These are phyloP conservation scores for Acanthococcus lagerstroemiae DNA, from an alignment of 2,888 invertebrate species.

Conservation along the genomic window DNA sequence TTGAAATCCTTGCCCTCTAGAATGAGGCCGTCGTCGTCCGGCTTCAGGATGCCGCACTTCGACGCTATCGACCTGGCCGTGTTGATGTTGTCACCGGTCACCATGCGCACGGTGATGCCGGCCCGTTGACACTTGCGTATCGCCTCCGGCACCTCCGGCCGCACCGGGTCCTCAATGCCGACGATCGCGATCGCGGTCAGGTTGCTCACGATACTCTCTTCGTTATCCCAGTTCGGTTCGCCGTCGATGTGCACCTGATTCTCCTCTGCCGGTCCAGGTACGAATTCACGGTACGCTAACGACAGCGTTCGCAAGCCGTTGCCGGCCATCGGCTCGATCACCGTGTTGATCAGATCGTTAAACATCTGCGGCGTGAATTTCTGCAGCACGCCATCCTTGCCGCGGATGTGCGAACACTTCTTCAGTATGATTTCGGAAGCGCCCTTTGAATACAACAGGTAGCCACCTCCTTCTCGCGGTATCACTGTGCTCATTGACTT, in stretches of 20 bases:
- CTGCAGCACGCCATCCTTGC: conserved; percentile 36
- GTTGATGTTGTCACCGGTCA: conserved; percentile 53
- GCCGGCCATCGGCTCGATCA: conserved; percentile 39
- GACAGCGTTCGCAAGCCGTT: conserved; percentile 50
- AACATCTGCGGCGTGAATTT: conserved; percentile 36
- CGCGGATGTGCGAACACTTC: conserved; percentile 46
- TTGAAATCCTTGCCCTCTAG: conserved; percentile 52
- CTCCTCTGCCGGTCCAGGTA: conserved; percentile 41
- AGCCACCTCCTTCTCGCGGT: conserved; percentile 44
- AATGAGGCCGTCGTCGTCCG: conserved; percentile 47
- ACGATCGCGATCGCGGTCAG: conserved; percentile 49
- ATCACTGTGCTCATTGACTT: conserved; percentile 58
- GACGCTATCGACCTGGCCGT: conserved; percentile 52
- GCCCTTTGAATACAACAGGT: conserved; percentile 51
- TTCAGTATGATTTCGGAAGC: conserved; percentile 55
- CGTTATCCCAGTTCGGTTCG: conserved; percentile 49
- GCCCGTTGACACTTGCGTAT: conserved; percentile 52
- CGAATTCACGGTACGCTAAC: conserved; percentile 49
- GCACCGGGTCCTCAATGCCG: conserved; percentile 53
- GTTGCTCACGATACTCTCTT: conserved; percentile 44
- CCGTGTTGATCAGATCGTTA: conserved; percentile 35
- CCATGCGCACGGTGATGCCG: conserved; percentile 57
- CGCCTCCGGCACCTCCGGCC: conserved; percentile 49
- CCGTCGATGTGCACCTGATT: conserved; percentile 43
- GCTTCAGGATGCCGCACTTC: conserved; percentile 50